Base-by-base conservation (phyloP, 2,797 vertebrate genomes). In the Melanotaenia boesemani region DNA sequence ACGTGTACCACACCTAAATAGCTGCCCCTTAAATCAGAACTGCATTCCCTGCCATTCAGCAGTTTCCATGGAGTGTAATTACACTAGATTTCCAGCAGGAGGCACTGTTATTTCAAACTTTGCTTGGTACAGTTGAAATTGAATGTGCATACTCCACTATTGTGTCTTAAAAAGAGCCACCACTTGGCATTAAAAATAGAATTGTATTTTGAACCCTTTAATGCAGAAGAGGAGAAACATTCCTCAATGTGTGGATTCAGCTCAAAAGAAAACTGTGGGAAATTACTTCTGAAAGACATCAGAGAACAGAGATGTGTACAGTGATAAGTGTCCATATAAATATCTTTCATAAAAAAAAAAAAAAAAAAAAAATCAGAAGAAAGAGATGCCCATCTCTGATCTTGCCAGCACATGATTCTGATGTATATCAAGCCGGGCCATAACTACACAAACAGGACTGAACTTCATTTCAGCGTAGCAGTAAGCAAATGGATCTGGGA, bases 61-160 rank as follows among this genome's bases (percentile, higher is more conserved):
- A 12, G 10, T n/a, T 24, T 56, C 11, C 1, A 44, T 74, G 69
- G 66, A 67, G 30, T 85, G 92, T 61, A 63, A 55, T 90, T 67
- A 73, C 74, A 44, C 8, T 18, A 18, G 2, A 66, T 66, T 3
- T 85, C 92, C 92, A 93, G 87, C 79, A 93, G 92, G 85, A 80
- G 92, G 88, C 86, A 81, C 63, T 82, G 66, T 86, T 73, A 83
- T 67, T 66, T 78, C 77, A 79, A 76, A 50, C 46, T 86, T 57
- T 18, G 39, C 50, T 41, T 56, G 28, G 16, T 3, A 10, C 9
- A 30, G 54, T 69, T 44, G 6, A 72, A 81, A 72, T 63, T 68
- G 4, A 59, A 20, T 16, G 32, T 36, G 30, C 32, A 61, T 66
- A 70, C 44, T 77, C 48, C 67, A 10, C 58, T 26, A 52, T 16